phyloP scores from a whole-genome alignment of 2,888 invertebrate genomes.

The Caradrina kadenii region DNA sequence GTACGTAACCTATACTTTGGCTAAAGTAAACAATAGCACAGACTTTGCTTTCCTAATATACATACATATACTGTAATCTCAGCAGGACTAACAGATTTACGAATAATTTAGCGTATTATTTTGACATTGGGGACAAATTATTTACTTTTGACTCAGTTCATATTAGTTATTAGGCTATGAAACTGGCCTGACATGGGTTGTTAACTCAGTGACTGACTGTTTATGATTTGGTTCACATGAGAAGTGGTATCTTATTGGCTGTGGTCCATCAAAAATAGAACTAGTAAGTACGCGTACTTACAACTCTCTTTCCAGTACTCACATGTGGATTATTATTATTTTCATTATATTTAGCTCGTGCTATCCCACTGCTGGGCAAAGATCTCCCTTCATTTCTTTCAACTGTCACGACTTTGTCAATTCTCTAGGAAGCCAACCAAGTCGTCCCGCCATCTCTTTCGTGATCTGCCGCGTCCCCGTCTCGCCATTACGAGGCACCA shows the following conservation, averaged over 20 bases:
- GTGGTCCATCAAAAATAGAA: not conserved
- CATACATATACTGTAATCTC: not conserved
- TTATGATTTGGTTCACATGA: not conserved
- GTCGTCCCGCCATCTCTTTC: no score
- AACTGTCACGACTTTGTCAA: no score
- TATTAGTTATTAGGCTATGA: constrained; percentile 3
- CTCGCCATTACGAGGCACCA: no score
- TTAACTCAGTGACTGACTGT: not conserved
- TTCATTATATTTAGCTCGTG: no score
- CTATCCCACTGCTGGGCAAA: no score
- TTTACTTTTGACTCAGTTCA: not conserved
- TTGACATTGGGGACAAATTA: not conserved
- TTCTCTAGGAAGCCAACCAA: no score
- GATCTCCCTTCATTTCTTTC: no score
- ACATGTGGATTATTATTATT: no score
- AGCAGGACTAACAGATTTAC: not conserved
- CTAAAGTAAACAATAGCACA: constrained; percentile 1
- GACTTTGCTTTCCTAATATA: not conserved
- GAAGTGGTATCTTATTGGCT: not conserved
- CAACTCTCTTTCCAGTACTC: not conserved
- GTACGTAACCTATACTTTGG: constrained; percentile 9
- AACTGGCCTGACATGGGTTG: not conserved
- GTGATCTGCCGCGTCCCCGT: no score
- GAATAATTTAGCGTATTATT: not conserved
- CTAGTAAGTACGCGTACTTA: not conserved